These are phyloP conservation scores for Orthosia incerta DNA, from an alignment of 2,888 invertebrate genomes.

Conservation along the genomic window DNA sequence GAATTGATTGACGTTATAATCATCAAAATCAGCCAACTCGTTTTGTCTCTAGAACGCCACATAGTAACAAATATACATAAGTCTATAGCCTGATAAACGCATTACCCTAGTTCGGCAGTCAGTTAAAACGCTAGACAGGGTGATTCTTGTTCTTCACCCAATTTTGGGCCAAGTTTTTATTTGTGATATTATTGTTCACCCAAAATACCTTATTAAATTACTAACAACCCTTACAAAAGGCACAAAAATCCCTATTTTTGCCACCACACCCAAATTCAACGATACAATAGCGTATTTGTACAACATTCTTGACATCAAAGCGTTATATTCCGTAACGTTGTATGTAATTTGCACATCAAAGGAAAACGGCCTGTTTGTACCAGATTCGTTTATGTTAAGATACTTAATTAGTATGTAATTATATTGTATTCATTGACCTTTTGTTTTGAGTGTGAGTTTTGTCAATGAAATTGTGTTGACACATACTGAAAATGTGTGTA, in stretches of 20 bases:
- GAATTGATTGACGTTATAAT: too few species aligned
- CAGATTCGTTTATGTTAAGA: constrained; percentile 4
- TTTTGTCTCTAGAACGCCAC: too few species aligned
- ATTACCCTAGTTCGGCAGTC: too few species aligned
- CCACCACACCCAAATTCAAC: constrained; percentile 7
- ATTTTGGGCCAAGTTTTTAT: too few species aligned
- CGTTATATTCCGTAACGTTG: constrained; percentile 13
- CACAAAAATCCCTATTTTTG: constrained; percentile 12
- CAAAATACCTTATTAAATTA: neutral
- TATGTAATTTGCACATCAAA: constrained; percentile 50
- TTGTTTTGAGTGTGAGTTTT: neutral
- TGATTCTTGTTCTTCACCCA: neutral
- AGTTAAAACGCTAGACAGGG: neutral
- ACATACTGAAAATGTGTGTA: neutral
- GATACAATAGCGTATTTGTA: constrained; percentile 32
- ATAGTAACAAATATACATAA: too few species aligned
- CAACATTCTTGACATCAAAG: constrained; percentile 46
- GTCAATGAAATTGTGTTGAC: neutral
- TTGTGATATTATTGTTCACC: neutral
- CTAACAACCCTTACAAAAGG: neutral
- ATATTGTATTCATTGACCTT: constrained; percentile 40
- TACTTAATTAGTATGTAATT: constrained; percentile 38
- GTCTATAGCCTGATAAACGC: too few species aligned
- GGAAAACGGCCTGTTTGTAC: constrained; percentile 1
- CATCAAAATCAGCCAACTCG: too few species aligned